phyloP scores from a whole-genome alignment of 2,888 invertebrate genomes.

The Electrophaes corylata region DNA sequence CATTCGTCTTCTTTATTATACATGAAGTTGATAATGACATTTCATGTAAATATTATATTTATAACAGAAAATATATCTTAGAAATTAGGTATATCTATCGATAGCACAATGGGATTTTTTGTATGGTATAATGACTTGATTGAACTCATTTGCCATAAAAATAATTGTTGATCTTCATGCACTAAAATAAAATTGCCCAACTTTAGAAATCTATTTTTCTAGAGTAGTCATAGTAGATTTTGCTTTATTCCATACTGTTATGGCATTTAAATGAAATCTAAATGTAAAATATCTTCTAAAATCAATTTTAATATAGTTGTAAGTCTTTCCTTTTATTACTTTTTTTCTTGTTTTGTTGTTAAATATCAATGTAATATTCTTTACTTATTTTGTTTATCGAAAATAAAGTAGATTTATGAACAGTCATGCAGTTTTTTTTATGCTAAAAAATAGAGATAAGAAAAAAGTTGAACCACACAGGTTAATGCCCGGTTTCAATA shows the following conservation, averaged over 20 bases:
- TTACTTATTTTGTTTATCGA: conserved; percentile 50
- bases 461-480: too few species aligned
- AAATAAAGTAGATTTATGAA: conserved; percentile 55
- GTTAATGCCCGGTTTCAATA: too few species aligned
- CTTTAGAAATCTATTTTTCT: conserved; percentile 18
- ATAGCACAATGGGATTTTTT: background rate
- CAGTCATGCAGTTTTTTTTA: conserved; percentile 39
- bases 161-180: background rate
- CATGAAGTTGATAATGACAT: too few species aligned
- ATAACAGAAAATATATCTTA: background rate
- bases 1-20: background rate
- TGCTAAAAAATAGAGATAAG: too few species aligned
- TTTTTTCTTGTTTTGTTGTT: conserved; percentile 43
- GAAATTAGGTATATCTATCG: background rate
- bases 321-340: conserved; percentile 33
- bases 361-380: conserved; percentile 45
- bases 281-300: conserved; percentile 42
- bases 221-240: conserved; percentile 34
- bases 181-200: background rate
- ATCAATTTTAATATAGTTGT: conserved; percentile 41
- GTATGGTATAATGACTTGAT: background rate
- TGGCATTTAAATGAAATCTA: conserved; percentile 49
- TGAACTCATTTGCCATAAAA: background rate
- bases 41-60: too few species aligned
- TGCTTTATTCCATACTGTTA: conserved; percentile 34